Percentiles rank a stretch among this genome's conserved stretches.
These are phyloP conservation scores for Chelidonichthys spinosus DNA, from an alignment of 2,797 vertebrate species.

Conservation along the genomic window DNA sequence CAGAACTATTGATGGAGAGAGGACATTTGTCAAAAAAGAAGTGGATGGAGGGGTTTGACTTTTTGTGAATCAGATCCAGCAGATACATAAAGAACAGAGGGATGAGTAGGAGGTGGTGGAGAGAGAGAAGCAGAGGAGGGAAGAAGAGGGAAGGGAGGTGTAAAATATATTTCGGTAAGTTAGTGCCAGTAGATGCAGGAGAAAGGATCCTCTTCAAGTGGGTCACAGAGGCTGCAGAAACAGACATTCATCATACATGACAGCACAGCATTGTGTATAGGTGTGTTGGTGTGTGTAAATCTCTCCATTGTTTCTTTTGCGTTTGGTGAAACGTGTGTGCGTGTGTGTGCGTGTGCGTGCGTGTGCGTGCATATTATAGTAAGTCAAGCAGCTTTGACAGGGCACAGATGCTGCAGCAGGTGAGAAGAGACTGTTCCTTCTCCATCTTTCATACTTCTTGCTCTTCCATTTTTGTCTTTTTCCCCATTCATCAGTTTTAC, in stretches of 20 bases:
- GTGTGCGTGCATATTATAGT: slow-evolving; percentile 2
- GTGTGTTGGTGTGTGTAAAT: slow-evolving; percentile 14
- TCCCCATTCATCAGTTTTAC: slow-evolving; percentile 5
- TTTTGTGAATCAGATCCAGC: slow-evolving; percentile 13
- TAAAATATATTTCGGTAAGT: slow-evolving; percentile 42
- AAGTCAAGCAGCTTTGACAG: slow-evolving; percentile 49
- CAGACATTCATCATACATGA: slow-evolving; percentile 61
- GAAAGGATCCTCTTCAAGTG: slow-evolving; percentile 47
- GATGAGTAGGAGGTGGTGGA: slow-evolving; percentile 3
- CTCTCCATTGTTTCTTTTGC: slow-evolving; percentile 20
- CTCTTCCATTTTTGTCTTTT: background rate
- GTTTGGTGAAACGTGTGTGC: slow-evolving; percentile 16
- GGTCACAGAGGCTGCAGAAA: slow-evolving; percentile 57
- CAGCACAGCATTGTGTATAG: slow-evolving; percentile 25
- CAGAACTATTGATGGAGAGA: background rate
- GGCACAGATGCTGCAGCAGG: slow-evolving; percentile 48
- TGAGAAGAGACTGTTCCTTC: slow-evolving; percentile 33
- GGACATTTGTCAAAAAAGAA: slow-evolving; percentile 11
- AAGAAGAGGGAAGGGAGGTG: slow-evolving; percentile 11
- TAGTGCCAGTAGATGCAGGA: slow-evolving; percentile 23
- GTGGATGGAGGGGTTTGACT: slow-evolving; percentile 8
- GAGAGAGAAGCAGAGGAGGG: slow-evolving; percentile 9
- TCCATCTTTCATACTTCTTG: background rate
- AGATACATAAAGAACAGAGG: slow-evolving; percentile 14
- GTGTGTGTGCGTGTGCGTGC: slow-evolving; percentile 7